A percentile compares a stretch with the other conserved stretches of the same genome.
Conservation (phyloP, 1,140 invertebrate genomes). For the Psilanteris sp. region DNA sequence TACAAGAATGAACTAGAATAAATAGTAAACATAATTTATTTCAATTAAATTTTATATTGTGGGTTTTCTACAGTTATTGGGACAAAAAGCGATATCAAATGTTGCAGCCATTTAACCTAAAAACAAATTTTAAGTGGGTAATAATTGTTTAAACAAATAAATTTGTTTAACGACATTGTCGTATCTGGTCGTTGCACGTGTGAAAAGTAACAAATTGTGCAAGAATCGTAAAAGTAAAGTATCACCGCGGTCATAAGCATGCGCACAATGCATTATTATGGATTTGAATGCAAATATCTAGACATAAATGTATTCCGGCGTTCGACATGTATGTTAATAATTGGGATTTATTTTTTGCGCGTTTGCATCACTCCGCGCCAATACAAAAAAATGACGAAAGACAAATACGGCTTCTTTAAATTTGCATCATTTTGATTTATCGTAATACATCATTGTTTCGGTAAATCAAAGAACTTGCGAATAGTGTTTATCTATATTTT, state of each 20-base stretch:
- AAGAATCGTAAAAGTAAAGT: slow-evolving; percentile 35
- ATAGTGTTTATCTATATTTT: too few species aligned
- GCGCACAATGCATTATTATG: slow-evolving; percentile 34
- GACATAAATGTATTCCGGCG: slow-evolving; percentile 37
- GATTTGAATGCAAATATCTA: slow-evolving; percentile 43
- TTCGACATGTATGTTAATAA: background rate
- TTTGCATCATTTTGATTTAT: slow-evolving; percentile 2
- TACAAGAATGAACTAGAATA: too few species aligned
- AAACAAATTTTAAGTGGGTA: background rate
- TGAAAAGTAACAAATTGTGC: slow-evolving; percentile 36
- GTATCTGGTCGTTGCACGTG: background rate
- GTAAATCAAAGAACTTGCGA: too few species aligned
- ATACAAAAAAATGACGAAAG: slow-evolving; percentile 17
- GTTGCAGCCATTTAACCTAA: background rate
- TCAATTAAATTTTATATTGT: too few species aligned
- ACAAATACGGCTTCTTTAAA: slow-evolving; percentile 1
- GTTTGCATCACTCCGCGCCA: slow-evolving; percentile 25
- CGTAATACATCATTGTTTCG: too few species aligned
- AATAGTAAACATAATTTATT: too few species aligned
- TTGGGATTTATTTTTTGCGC: slow-evolving; percentile 29
- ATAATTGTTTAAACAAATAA: slow-evolving; percentile 15
- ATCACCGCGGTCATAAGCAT: slow-evolving; percentile 13
- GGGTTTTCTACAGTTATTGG: too few species aligned
- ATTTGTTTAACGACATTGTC: slow-evolving; percentile 2
- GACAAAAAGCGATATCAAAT: background rate